Base-by-base conservation (phyloP, 2,888 invertebrate species). In the Eledone cirrhosa region DNA sequence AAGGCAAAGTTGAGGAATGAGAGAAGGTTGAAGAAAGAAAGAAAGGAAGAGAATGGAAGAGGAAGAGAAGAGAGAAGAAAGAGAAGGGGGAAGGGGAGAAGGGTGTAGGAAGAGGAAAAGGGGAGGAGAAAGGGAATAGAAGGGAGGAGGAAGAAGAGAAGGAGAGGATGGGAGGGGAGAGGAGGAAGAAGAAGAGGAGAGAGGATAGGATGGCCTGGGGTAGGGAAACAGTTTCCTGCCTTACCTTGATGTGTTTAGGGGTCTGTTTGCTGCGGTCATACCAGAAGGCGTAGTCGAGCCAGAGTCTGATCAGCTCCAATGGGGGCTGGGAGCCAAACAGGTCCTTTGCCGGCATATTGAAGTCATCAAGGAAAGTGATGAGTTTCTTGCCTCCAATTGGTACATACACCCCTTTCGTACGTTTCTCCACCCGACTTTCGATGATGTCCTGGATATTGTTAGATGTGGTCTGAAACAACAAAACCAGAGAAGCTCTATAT, bases 311-410 rank as follows among this genome's bases (percentile, higher is more conserved):
- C 75, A 97, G 91, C 90, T 97, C 97, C 13, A 97, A 91, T 0
- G 97, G 96, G 8, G 97, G 96, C 90, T 97, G 96, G 0, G 96
- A 95, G 0, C 96, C 97, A 88, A 95, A 97, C 22, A 93, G 93
- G 87, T 97, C 97, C 83, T 95, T 95, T 13, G 95, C 95, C 0
- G 97, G 97, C 96, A 97, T 96, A 91, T 97, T 97, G 86, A 97
- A 94, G 89, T 97, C 97, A 89, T 97, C 97, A 94, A 97, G 93
- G 89, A 96, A 96, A 14, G 95, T 93, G 80, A 97, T 93, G 93
- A 97, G 94, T 83, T 92, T 94, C 92, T 96, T 97, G 88, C 95
- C 90, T 83, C 94, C 95, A 33, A 94, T 92, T 0, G 97, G 97
- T 2, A 94, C 94, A 88, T 93, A 96, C 80, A 94, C 93, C 1